A percentile compares a stretch with the other conserved stretches of the same genome.
Evolutionary conservation across 2,888 invertebrate genomes (phyloP).

Genomic region (Synergus umbraculus): DNA sequence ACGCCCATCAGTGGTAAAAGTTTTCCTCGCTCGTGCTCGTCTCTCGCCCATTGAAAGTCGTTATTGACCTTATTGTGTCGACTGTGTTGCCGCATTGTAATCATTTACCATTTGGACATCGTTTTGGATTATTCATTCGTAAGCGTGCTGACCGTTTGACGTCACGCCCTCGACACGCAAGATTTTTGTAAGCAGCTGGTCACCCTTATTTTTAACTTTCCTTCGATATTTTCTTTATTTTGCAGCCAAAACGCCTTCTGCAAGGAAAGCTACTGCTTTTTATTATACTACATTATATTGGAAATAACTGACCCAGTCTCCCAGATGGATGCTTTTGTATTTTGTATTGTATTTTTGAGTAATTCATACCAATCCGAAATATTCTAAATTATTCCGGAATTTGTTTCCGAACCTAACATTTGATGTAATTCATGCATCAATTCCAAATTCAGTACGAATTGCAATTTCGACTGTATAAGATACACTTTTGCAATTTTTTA

Average conservation of each 20-base stretch:
- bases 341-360: slow-evolving; percentile 25
- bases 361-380: too few species aligned
- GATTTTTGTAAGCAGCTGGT: slow-evolving; percentile 47
- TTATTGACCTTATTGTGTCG: slow-evolving; percentile 54
- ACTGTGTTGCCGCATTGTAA: slow-evolving; percentile 47
- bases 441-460: background rate
- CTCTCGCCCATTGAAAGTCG: slow-evolving; percentile 28
- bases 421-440: too few species aligned
- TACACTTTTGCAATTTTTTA: slow-evolving; percentile 42
- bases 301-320: background rate
- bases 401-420: too few species aligned
- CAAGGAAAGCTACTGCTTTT: slow-evolving; percentile 31
- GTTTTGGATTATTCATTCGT: slow-evolving; percentile 44
- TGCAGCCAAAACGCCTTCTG: slow-evolving; percentile 41
- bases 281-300: background rate
- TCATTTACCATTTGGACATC: slow-evolving; percentile 51
- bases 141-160: slow-evolving; percentile 48
- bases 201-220: slow-evolving; percentile 47
- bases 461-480: slow-evolving; percentile 46
- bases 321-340: background rate
- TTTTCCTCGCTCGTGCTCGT: slow-evolving; percentile 51
- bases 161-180: slow-evolving; percentile 51
- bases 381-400: too few species aligned
- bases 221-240: slow-evolving; percentile 44
- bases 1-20: slow-evolving; percentile 55